phyloP scores from a whole-genome alignment of 2,797 vertebrate genomes.

The Cyprinodon diabolis region DNA sequence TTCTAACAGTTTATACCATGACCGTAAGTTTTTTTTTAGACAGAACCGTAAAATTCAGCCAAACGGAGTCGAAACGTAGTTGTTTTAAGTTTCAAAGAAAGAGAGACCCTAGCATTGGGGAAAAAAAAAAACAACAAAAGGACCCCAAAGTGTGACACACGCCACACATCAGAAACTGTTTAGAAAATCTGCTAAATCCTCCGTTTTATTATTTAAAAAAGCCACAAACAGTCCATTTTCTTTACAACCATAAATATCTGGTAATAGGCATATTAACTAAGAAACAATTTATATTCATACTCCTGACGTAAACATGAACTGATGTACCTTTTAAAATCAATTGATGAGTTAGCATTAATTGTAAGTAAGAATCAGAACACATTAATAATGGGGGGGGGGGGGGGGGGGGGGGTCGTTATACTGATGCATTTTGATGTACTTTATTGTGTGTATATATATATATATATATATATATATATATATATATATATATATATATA shows the following conservation, averaged over 20 bases:
- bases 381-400: too few relatives aligned
- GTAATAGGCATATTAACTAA: background rate
- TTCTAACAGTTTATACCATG: background rate
- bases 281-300: background rate
- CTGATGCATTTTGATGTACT: too few relatives aligned
- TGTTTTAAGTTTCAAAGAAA: constrained; percentile 19
- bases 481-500: too few relatives aligned
- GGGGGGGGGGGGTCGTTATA: too few relatives aligned
- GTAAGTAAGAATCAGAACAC: background rate
- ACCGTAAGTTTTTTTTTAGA: background rate
- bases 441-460: too few relatives aligned
- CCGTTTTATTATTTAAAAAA: background rate
- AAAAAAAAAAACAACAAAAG: constrained; percentile 69
- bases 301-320: background rate
- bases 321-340: background rate
- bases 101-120: constrained; percentile 43
- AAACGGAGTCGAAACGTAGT: constrained; percentile 27
- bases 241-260: too few relatives aligned
- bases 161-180: constrained; percentile 19
- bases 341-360: background rate
- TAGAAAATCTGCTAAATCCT: background rate
- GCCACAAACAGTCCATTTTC: too few relatives aligned
- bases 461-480: too few relatives aligned
- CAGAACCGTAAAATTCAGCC: constrained; percentile 23
- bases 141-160: constrained; percentile 51